Evolutionary conservation across 2,888 invertebrate species (phyloP).

Genomic region (Syrista parreyssii): DNA sequence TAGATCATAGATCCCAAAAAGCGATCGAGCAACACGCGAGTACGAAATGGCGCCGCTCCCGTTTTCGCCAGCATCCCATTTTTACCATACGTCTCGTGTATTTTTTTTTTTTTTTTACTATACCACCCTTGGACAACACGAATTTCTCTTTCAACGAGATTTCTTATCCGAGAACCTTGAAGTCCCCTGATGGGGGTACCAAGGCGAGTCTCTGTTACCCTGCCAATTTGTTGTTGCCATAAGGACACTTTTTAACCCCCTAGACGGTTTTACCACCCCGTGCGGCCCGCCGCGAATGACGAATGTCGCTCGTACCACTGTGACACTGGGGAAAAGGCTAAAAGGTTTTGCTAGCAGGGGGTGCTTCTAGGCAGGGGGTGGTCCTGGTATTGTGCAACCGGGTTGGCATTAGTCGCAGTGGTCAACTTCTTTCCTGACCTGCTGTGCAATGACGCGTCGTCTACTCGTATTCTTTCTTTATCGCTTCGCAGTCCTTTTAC

Average conservation of each 20-base stretch:
- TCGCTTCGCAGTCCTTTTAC: too few relatives aligned
- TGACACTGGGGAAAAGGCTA: slow-evolving; percentile 39
- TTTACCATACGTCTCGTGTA: too few relatives aligned
- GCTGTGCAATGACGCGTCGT: slow-evolving; percentile 24
- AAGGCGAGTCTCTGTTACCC: slow-evolving; percentile 30
- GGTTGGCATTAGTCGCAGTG: slow-evolving; percentile 35
- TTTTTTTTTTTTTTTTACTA: too few relatives aligned
- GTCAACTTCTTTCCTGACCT: slow-evolving; percentile 25
- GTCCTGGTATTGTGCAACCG: slow-evolving; percentile 44
- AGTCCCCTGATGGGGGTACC: slow-evolving; percentile 32
- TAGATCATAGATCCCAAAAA: too few relatives aligned
- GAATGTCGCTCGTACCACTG: slow-evolving; percentile 20
- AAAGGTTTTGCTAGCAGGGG: slow-evolving; percentile 56
- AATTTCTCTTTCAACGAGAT: slow-evolving; percentile 41
- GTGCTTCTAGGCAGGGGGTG: slow-evolving; percentile 36
- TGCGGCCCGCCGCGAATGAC: slow-evolving; percentile 10
- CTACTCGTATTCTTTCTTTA: slow-evolving; percentile 18
- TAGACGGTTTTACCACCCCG: slow-evolving; percentile 10
- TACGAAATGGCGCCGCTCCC: too few relatives aligned
- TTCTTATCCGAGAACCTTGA: slow-evolving; percentile 18
- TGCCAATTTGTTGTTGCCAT: slow-evolving; percentile 44
- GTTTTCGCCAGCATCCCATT: too few relatives aligned
- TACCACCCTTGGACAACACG: slow-evolving; percentile 30
- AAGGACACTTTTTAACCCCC: slow-evolving; percentile 27
- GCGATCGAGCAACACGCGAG: too few relatives aligned